Base-by-base conservation (phyloP, 2,888 invertebrate species). In the Imbricaverruca yamaguchii region DNA sequence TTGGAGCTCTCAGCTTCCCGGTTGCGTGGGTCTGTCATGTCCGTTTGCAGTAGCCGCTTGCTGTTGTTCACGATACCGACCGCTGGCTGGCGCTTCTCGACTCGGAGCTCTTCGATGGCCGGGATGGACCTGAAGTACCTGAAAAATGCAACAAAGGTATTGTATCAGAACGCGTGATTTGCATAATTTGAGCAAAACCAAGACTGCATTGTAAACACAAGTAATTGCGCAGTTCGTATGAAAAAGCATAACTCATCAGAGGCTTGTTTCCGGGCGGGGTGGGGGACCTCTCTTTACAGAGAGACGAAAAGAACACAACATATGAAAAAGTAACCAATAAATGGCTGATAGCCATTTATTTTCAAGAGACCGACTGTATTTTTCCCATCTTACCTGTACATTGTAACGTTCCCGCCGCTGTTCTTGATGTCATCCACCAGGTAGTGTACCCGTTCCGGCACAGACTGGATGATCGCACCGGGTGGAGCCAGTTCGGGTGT, bases 211-310 rank as follows among this genome's bases (percentile, higher is more conserved):
- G n/a, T n/a, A n/a, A n/a, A n/a, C n/a, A n/a, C n/a, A n/a, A n/a
- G n/a, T n/a, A n/a, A n/a, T n/a, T n/a, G n/a, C n/a, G n/a, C n/a
- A n/a, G n/a, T n/a, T n/a, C n/a, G n/a, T n/a, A n/a, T n/a, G n/a
- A n/a, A n/a, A n/a, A n/a, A n/a, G n/a, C n/a, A n/a, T n/a, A n/a
- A n/a, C n/a, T n/a, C n/a, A n/a, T n/a, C n/a, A n/a, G n/a, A n/a
- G n/a, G n/a, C n/a, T n/a, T n/a, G n/a, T n/a, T n/a, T n/a, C n/a
- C n/a, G n/a, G n/a, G n/a, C n/a, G n/a, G 6, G n/a, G 0, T n/a
- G 0, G n/a, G 3, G n/a, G 0, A n/a, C 4, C 8, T 65, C n/a
- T 9, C 0, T n/a, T n/a, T 2, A 3, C 18, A 65, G 11, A 9
- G n/a, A n/a, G 21, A 9, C 7, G 21, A 10, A 65, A 18, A 3